Evolutionary conservation across 2,113 vertebrate genomes (phyloP), one percentile per base, ranked within the genome.

Genomic region (Ploceus nigricollis): DNA sequence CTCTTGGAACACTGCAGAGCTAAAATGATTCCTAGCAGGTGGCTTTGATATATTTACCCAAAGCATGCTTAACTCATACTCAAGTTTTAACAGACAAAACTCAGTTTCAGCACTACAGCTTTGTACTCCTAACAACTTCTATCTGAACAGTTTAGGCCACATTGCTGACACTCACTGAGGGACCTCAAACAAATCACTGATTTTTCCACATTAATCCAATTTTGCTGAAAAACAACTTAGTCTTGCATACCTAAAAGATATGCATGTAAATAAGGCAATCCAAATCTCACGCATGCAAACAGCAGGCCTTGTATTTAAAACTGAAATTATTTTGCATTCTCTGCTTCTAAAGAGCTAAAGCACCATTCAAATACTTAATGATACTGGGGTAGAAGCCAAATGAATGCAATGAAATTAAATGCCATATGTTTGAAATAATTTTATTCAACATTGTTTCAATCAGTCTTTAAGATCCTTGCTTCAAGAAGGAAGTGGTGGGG

Each of bases 1-100:
- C 40, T 65, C 83, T 58, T 83, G 78, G 69, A 91, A 54, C 56
- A 60, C 0, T 39, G 30, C 39, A 25, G 54, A 70, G 82, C 95
- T 92, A 90, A 80, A 85, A 91, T 33, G 48, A 93, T 69, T 96
- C 95, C 95, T 37, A 71, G 25, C 69, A 94, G 87, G 68, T 94
- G 92, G 35, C 69, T 68, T 71, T 0, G 65, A 78, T 92, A 33
- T 84, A 87, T 90, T 97, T 97, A 92, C 81, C 82, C 87, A 84
- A 93, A 47, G 76, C 9, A 2, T 30, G 24, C 39, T 82, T 54
- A 92, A 63, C 63, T 96, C 82, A 89, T 82, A 37, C 73, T 60
- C 45, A 82, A 47, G 60, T 81, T 95, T 78, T 84, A 75, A 70
- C 17, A 76, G 40, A 72, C n/a, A 57, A 61, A 77, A 44, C 35